Conservation (phyloP, 2,113 vertebrate genomes). For the Cebidichthys violaceus region DNA sequence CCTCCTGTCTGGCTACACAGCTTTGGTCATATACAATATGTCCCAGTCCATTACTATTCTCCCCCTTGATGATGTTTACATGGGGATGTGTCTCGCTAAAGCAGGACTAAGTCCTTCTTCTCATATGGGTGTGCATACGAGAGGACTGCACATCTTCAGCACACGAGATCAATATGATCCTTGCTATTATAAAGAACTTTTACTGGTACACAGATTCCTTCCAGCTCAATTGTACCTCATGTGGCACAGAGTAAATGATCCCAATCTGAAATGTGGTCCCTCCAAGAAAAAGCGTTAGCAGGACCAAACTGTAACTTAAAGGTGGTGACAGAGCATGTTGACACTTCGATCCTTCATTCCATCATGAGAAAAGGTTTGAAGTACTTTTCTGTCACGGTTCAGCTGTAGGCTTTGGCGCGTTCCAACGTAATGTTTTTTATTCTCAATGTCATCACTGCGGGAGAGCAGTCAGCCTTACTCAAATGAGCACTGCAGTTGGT, state of each 20-base stretch:
- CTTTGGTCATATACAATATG: slow-evolving; percentile 76
- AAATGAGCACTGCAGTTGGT: no score
- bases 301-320: not conserved
- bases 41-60: slow-evolving; percentile 67
- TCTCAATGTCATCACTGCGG: no score
- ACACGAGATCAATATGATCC: slow-evolving; percentile 74
- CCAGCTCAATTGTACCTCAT: slow-evolving; percentile 80
- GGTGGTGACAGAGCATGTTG: not conserved
- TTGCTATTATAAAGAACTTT: slow-evolving; percentile 84
- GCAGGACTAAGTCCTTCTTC: slow-evolving; percentile 72
- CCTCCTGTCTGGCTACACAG: slow-evolving; percentile 86
- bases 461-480: no score
- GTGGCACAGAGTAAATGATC: slow-evolving; percentile 82
- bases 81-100: slow-evolving; percentile 84
- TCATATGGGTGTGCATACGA: slow-evolving; percentile 74
- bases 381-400: not conserved
- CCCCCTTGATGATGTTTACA: slow-evolving; percentile 80
- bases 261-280: slow-evolving; percentile 62
- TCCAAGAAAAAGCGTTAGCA: not conserved
- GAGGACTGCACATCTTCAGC: slow-evolving; percentile 53
- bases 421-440: not conserved
- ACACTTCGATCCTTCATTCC: not conserved
- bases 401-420: not conserved
- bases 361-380: not conserved
- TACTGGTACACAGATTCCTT: slow-evolving; percentile 86